Percentiles rank a stretch among this genome's conserved stretches.
phyloP scores from a whole-genome alignment of 92 coral and sea anemone genomes.

The Muricea muricata region DNA sequence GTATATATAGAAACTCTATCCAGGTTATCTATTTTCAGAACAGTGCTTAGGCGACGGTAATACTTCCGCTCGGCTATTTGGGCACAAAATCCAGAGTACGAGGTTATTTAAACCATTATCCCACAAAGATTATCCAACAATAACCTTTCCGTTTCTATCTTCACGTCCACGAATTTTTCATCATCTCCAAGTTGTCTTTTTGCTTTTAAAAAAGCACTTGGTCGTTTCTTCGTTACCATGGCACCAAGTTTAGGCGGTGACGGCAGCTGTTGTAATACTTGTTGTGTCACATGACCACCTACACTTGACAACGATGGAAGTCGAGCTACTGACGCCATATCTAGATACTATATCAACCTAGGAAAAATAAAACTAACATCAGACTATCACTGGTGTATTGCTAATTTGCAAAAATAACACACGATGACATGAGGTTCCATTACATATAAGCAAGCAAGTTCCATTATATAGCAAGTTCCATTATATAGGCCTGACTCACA shows the following conservation, averaged over 20 bases:
- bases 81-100: background rate
- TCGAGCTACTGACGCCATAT: constrained; percentile 82
- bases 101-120: too few relatives aligned
- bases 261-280: constrained; percentile 86
- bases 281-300: constrained; percentile 99
- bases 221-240: background rate
- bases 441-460: too few relatives aligned
- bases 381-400: background rate
- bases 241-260: constrained; percentile 73
- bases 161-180: constrained; percentile 58
- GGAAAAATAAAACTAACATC: background rate
- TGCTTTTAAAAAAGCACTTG: constrained; percentile 58
- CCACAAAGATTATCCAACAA: background rate
- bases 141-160: constrained; percentile 94
- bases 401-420: too few relatives aligned
- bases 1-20: too few relatives aligned
- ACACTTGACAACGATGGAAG: constrained; percentile 85
- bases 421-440: too few relatives aligned
- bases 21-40: too few relatives aligned
- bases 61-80: too few relatives aligned
- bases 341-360: background rate
- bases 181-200: constrained; percentile 6
- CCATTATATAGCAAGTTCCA: too few relatives aligned
- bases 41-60: too few relatives aligned
- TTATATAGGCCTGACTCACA: too few relatives aligned